Evolutionary conservation across 2,797 vertebrate genomes (phyloP).

Genomic region (Notolepis coatsorum): DNA sequence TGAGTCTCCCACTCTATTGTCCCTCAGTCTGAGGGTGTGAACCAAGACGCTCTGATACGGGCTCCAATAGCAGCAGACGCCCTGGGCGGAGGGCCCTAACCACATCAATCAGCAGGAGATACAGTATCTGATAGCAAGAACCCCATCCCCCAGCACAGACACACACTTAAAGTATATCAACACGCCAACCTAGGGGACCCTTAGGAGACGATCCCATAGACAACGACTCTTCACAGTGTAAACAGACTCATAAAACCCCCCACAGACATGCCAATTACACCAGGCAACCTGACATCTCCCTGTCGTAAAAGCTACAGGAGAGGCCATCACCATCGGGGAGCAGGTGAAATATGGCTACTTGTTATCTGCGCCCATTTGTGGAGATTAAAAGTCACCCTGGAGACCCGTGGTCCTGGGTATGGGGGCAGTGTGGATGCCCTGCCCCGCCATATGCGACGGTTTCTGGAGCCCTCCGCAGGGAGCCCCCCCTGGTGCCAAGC

Average conservation of each 20-base stretch:
- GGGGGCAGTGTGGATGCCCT: constrained; percentile 39
- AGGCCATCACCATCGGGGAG: constrained; percentile 78
- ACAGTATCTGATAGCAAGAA: constrained; percentile 59
- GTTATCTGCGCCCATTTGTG: constrained; percentile 86
- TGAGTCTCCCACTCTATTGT: constrained; percentile 47
- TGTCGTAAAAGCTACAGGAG: constrained; percentile 83
- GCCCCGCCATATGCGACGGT: constrained; percentile 83
- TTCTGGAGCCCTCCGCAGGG: constrained; percentile 83
- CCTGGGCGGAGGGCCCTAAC: constrained; percentile 30
- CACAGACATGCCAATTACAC: constrained; percentile 87
- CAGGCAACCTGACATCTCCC: constrained; percentile 80
- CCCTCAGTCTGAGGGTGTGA: constrained; percentile 34
- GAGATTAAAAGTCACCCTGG: constrained; percentile 84
- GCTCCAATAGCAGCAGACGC: constrained; percentile 43
- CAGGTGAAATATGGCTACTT: constrained; percentile 86
- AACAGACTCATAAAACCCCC: constrained; percentile 85
- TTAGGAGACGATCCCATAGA: constrained; percentile 53
- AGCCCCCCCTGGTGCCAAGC: constrained; percentile 74
- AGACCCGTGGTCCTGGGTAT: constrained; percentile 74
- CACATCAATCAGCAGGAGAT: constrained; percentile 61
- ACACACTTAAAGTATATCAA: constrained; percentile 55
- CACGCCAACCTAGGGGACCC: constrained; percentile 41
- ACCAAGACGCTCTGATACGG: constrained; percentile 62
- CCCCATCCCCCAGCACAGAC: constrained; percentile 8
- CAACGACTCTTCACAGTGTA: constrained; percentile 72